Evolutionary conservation across 2,888 invertebrate species (phyloP).

Genomic region (Dicyrtomina minuta): DNA sequence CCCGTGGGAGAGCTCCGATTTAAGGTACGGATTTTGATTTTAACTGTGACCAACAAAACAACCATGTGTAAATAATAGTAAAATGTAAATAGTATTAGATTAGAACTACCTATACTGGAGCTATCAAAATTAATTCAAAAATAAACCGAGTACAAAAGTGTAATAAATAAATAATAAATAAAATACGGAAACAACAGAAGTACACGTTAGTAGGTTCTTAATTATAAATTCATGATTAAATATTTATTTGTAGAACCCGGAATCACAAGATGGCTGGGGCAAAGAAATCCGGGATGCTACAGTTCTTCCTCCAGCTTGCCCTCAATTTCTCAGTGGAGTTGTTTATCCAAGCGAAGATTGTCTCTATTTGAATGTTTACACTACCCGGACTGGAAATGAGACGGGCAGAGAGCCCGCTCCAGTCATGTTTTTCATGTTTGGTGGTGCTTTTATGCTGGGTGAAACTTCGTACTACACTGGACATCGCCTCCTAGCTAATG

Average conservation of each 20-base stretch:
- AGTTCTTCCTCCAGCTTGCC: slow-evolving; percentile 24
- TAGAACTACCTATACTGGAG: too few species aligned
- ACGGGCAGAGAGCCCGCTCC: slow-evolving; percentile 8
- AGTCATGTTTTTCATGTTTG: slow-evolving; percentile 25
- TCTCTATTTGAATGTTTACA: slow-evolving; percentile 32
- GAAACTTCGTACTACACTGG: slow-evolving; percentile 33
- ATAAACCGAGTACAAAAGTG: too few species aligned
- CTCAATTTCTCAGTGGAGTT: slow-evolving; percentile 32
- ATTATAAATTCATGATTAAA: too few species aligned
- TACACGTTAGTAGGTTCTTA: too few species aligned
- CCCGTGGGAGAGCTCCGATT: slow-evolving; percentile 26
- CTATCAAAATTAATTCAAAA: too few species aligned
- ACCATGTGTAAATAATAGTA: too few species aligned
- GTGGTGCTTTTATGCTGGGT: slow-evolving; percentile 31
- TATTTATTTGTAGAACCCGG: too few species aligned
- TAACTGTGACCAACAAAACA: neutral
- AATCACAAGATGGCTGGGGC: slow-evolving; percentile 26
- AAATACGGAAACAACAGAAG: too few species aligned
- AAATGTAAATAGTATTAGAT: too few species aligned
- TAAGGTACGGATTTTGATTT: slow-evolving; percentile 7
- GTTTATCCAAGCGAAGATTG: slow-evolving; percentile 31
- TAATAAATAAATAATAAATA: too few species aligned
- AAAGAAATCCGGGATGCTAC: slow-evolving; percentile 30
- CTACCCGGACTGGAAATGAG: slow-evolving; percentile 12
- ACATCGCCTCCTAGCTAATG: slow-evolving; percentile 18